These are phyloP conservation scores for Trichosurus vulpecula DNA, from an alignment of 2,797 vertebrate genomes.

Conservation along the genomic window DNA sequence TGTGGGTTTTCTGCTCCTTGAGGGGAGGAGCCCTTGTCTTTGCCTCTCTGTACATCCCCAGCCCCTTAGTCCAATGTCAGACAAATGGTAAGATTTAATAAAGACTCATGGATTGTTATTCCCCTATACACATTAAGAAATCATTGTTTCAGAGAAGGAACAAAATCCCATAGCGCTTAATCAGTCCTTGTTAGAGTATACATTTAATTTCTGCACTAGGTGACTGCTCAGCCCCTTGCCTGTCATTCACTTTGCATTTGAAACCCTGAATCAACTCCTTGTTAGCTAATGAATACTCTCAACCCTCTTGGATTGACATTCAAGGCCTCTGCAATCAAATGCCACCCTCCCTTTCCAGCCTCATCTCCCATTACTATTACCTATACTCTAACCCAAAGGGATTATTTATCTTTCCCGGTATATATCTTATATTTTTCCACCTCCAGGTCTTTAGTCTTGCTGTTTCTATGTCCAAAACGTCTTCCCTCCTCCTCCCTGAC, in stretches of 20 bases:
- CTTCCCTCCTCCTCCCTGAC: background rate
- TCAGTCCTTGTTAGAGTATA: background rate
- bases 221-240: background rate
- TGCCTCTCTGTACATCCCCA: background rate
- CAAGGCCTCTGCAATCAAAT: background rate
- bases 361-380: background rate
- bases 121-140: background rate
- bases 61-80: background rate
- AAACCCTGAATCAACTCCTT: background rate
- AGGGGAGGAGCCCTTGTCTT: background rate
- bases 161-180: background rate
- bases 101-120: background rate
- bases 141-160: background rate
- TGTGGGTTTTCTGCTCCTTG: background rate
- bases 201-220: background rate
- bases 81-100: background rate
- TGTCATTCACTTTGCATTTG: background rate
- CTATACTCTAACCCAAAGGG: background rate
- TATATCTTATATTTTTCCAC: background rate
- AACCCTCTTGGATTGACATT: background rate
- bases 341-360: background rate
- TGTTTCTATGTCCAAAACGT: background rate
- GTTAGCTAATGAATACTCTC: background rate
- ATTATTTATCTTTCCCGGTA: background rate
- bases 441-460: background rate